Evolutionary conservation across 2,113 vertebrate genomes (phyloP).

Genomic region (Poicephalus meyeri): DNA sequence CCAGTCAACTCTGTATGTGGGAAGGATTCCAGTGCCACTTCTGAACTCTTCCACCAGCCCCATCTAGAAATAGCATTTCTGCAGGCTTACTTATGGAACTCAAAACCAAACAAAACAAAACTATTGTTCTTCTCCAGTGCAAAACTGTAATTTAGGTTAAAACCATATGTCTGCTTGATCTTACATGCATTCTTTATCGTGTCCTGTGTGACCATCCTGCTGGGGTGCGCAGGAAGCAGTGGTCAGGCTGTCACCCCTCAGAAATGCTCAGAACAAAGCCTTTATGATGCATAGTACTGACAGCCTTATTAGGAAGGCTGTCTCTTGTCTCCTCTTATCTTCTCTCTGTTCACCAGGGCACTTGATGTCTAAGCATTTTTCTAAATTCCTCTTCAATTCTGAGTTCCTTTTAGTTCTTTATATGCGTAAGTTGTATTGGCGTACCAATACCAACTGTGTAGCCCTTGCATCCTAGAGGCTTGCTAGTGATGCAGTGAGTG

Average conservation of each 20-base stretch:
- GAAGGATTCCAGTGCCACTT: background rate
- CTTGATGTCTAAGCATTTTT: background rate
- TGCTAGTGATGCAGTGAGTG: background rate
- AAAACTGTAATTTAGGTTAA: background rate
- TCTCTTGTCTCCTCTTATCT: background rate
- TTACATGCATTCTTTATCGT: background rate
- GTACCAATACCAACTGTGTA: background rate
- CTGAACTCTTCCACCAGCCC: background rate
- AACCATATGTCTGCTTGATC: background rate
- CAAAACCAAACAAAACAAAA: background rate
- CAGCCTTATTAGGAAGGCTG: background rate
- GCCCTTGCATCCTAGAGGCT: accelerated
- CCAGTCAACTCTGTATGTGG: background rate
- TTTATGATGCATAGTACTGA: background rate
- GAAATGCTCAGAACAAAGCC: background rate
- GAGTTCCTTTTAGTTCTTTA: background rate
- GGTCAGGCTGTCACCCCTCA: background rate
- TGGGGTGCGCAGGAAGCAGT: accelerated
- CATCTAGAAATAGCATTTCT: background rate
- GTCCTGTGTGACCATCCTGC: accelerated
- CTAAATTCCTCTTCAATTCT: background rate
- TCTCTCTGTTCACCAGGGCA: background rate
- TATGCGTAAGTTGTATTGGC: background rate
- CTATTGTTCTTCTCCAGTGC: background rate
- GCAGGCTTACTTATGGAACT: background rate